These are phyloP conservation scores for Bothrops jararaca DNA, from an alignment of 2,113 vertebrate genomes.

Conservation along the genomic window DNA sequence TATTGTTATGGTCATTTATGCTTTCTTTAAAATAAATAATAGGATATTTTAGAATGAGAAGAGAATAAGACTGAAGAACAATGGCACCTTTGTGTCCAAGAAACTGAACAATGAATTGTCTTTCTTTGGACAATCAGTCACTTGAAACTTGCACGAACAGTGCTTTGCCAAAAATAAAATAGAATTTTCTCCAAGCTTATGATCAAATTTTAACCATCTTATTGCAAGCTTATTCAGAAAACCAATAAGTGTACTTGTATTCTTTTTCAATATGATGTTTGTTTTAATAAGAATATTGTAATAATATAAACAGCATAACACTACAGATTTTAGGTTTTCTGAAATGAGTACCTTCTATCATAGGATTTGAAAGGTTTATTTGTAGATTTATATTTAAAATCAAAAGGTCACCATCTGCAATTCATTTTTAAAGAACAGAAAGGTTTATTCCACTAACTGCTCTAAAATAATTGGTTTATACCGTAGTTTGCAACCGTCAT, in stretches of 20 bases:
- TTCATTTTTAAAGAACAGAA: background rate
- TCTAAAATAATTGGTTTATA: background rate
- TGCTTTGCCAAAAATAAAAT: constrained; percentile 22
- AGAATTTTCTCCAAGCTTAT: constrained; percentile 14
- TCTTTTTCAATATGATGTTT: constrained; percentile 36
- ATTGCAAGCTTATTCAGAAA: constrained; percentile 66
- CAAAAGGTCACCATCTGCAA: constrained; percentile 7
- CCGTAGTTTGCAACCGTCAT: background rate
- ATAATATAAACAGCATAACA: constrained; percentile 41
- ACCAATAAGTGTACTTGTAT: constrained; percentile 24
- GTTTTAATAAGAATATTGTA: constrained; percentile 41
- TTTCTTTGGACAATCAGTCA: constrained; percentile 55
- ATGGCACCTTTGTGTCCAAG: constrained; percentile 48
- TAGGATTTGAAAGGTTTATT: background rate
- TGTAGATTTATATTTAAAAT: background rate
- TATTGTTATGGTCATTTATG: constrained; percentile 16
- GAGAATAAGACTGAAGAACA: constrained; percentile 15
- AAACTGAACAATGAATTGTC: constrained; percentile 61
- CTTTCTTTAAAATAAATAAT: constrained; percentile 1
- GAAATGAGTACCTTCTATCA: background rate
- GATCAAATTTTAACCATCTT: constrained; percentile 63
- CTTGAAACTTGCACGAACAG: constrained; percentile 64
- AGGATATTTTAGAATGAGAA: constrained; percentile 18
- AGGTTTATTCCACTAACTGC: background rate
- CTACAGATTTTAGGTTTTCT: background rate